These are phyloP conservation scores for Cassiopea andromeda DNA, from an alignment of 30 jellyfish, hydroid and myxozoan species.

Conservation along the genomic window DNA sequence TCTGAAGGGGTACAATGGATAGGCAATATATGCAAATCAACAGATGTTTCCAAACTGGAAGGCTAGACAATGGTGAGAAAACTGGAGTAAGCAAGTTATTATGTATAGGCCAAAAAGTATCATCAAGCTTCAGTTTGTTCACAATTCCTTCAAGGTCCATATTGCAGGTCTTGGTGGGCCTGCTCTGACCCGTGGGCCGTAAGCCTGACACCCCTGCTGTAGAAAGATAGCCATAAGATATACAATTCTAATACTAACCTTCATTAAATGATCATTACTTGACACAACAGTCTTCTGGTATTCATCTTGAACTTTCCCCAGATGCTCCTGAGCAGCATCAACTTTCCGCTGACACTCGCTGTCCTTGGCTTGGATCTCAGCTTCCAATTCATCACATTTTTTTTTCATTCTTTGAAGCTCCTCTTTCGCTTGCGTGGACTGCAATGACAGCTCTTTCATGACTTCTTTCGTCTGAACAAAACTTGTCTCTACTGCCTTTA, in stretches of 20 bases:
- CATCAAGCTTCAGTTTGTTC: too few relatives aligned
- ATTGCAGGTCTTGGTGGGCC: too few relatives aligned
- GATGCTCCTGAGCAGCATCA: slow-evolving; percentile 31
- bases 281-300: slow-evolving; percentile 53
- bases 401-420: slow-evolving; percentile 45
- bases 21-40: too few relatives aligned
- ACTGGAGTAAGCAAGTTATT: too few relatives aligned
- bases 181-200: too few relatives aligned
- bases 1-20: too few relatives aligned
- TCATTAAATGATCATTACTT: slow-evolving; percentile 65
- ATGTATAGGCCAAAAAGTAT: too few relatives aligned
- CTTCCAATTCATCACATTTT: slow-evolving; percentile 46
- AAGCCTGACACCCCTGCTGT: too few relatives aligned
- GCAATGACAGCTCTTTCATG: slow-evolving; percentile 76
- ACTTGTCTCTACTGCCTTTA: slow-evolving; percentile 75
- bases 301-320: slow-evolving; percentile 54
- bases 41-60: too few relatives aligned
- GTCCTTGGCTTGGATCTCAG: slow-evolving; percentile 54
- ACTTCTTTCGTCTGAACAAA: slow-evolving; percentile 81
- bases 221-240: too few relatives aligned
- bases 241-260: not conserved
- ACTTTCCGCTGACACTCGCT: slow-evolving; percentile 40
- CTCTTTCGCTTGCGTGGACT: slow-evolving; percentile 54
- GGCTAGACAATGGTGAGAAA: too few relatives aligned
- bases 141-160: too few relatives aligned